These are phyloP conservation scores for Semaprochilodus insignis DNA, from an alignment of 2,797 vertebrate species.

Conservation along the genomic window DNA sequence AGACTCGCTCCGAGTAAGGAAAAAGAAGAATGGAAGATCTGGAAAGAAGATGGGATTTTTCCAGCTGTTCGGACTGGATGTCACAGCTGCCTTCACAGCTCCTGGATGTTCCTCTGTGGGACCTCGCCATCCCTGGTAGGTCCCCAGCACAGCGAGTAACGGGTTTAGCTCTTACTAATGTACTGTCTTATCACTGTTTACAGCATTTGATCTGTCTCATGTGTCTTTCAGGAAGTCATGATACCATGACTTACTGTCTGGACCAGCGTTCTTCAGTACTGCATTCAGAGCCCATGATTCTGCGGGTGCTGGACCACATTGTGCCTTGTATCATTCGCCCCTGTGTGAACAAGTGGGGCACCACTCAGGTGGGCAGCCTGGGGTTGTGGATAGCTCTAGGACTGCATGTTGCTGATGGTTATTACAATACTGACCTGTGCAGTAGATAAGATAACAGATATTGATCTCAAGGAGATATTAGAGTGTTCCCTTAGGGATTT, in stretches of 20 bases:
- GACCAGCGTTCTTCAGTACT: conserved; percentile 71
- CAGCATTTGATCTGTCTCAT: background rate
- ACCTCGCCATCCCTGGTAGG: conserved; percentile 61
- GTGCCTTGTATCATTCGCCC: conserved; percentile 76
- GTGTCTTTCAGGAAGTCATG: conserved; percentile 78
- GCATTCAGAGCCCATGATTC: conserved; percentile 63
- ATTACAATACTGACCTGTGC: too few relatives aligned
- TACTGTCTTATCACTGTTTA: background rate
- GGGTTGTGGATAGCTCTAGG: background rate
- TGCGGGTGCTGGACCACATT: conserved; percentile 70
- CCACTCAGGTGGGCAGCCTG: conserved; percentile 76
- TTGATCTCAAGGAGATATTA: too few relatives aligned
- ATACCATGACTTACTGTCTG: conserved; percentile 85
- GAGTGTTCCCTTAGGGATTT: too few relatives aligned
- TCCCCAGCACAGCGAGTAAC: background rate
- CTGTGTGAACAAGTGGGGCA: conserved; percentile 79
- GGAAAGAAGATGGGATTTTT: background rate
- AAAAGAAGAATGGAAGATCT: conserved; percentile 18
- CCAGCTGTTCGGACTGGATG: conserved; percentile 61
- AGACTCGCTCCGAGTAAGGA: background rate
- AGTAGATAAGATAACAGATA: too few relatives aligned
- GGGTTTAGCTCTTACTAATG: background rate
- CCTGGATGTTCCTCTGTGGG: conserved; percentile 49
- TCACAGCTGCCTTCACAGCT: conserved; percentile 52
- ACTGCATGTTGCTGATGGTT: too few relatives aligned